Percentiles rank a stretch among this genome's conserved stretches.
Evolutionary conservation across 2,888 invertebrate species (phyloP).

Genomic region (Drosophila hawaiiensis): DNA sequence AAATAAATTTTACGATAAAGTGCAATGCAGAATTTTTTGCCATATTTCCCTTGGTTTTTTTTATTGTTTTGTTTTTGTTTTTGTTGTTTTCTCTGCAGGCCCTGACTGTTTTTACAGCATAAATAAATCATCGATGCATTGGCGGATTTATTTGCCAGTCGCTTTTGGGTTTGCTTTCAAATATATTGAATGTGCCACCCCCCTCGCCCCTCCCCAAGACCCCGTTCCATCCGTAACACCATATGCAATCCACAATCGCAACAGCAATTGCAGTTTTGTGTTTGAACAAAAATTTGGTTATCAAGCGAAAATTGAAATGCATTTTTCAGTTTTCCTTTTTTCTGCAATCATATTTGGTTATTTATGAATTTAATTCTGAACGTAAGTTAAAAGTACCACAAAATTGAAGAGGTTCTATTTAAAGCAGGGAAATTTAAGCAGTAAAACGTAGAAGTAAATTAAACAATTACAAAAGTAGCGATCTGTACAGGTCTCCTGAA

Average conservation of each 20-base stretch:
- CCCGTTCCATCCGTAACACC: not conserved
- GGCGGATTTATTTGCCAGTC: conserved; percentile 46
- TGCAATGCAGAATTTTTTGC: conserved; percentile 64
- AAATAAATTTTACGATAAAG: conserved; percentile 73
- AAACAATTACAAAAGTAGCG: not conserved
- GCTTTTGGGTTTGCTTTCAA: conserved; percentile 34
- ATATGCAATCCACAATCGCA: not conserved
- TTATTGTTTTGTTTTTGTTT: conserved; percentile 6
- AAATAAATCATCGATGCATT: conserved; percentile 77
- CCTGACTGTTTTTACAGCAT: conserved; percentile 42
- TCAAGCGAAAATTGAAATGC: conserved; percentile 56
- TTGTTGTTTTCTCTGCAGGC: conserved; percentile 14
- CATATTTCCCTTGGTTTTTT: not conserved
- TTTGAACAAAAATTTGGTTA: conserved; percentile 23
- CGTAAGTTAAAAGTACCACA: not conserved
- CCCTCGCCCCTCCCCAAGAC: not conserved
- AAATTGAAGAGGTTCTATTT: not conserved
- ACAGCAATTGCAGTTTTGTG: conserved; percentile 37
- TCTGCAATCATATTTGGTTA: not conserved
- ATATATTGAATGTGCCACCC: conserved; percentile 30
- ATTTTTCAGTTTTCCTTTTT: conserved; percentile 34
- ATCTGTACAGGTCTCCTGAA: too few relatives aligned
- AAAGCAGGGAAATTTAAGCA: not conserved
- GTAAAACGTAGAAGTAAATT: not conserved
- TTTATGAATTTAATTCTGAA: conserved; percentile 3